Conservation (phyloP, 2,797 vertebrate genomes). For the Manis javanica region DNA sequence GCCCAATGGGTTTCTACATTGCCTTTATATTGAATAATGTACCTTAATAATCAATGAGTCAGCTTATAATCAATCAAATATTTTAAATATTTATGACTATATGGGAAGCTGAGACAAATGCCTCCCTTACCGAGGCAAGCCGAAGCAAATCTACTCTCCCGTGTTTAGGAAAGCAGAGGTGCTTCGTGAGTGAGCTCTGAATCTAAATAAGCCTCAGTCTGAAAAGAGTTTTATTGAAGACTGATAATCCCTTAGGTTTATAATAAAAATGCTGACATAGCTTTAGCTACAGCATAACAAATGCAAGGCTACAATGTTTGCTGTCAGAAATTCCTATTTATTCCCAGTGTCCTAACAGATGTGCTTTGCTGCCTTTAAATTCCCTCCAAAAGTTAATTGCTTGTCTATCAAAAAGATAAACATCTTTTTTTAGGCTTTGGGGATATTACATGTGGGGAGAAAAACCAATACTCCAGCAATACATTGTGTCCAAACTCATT, state of each 20-base stretch:
- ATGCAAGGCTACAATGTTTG: conserved; percentile 49
- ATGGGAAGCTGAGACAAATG: background rate
- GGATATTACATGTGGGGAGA: conserved; percentile 57
- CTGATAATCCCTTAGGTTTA: conserved; percentile 64
- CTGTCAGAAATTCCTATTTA: conserved; percentile 70
- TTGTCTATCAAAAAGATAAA: conserved; percentile 79
- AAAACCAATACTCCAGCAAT: conserved; percentile 65
- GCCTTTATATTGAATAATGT: background rate
- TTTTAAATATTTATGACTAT: background rate
- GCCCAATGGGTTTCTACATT: background rate
- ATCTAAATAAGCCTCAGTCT: conserved; percentile 64
- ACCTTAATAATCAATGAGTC: background rate
- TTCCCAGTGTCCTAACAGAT: conserved; percentile 68
- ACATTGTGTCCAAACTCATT: conserved; percentile 46
- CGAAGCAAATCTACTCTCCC: background rate
- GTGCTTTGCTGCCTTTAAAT: conserved; percentile 69
- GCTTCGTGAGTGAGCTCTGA: conserved; percentile 34
- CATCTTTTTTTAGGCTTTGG: conserved; percentile 74
- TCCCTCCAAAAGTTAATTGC: conserved; percentile 74
- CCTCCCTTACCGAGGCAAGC: background rate
- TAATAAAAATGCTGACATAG: conserved; percentile 72
- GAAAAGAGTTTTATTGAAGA: conserved; percentile 59
- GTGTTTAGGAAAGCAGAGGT: background rate
- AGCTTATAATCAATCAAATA: background rate
- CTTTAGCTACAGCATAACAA: conserved; percentile 26